Evolutionary conservation across 1,140 invertebrate genomes (phyloP).

Genomic region (Planococcus citri): DNA sequence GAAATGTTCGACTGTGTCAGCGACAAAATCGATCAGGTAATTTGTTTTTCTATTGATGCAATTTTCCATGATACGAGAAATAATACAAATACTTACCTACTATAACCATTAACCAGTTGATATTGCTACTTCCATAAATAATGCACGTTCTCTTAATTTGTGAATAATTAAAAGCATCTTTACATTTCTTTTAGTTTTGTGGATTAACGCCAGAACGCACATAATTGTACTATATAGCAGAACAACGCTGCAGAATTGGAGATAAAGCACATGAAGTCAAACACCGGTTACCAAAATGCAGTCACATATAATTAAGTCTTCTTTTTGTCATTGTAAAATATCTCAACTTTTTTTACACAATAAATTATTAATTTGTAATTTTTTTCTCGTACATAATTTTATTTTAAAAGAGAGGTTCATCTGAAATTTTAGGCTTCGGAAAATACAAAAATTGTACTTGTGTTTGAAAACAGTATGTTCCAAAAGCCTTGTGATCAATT

Average conservation of each 20-base stretch:
- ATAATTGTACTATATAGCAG: not conserved
- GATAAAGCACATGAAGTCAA: not conserved
- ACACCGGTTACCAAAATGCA: not conserved
- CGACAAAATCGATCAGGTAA: slow-evolving; percentile 43
- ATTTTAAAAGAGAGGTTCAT: no score
- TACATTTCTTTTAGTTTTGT: not conserved
- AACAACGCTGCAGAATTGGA: not conserved
- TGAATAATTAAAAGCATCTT: no score
- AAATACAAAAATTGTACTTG: no score
- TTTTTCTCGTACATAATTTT: no score
- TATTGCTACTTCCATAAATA: not conserved
- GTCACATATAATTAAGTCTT: not conserved
- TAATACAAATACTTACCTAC: not conserved
- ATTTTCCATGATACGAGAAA: not conserved
- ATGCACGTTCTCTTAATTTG: not conserved
- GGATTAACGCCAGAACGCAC: slow-evolving; percentile 1
- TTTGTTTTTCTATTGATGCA: slow-evolving; percentile 18
- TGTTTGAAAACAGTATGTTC: no score
- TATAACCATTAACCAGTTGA: not conserved
- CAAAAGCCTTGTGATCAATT: no score
- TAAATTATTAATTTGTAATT: not conserved
- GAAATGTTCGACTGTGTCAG: slow-evolving; percentile 61
- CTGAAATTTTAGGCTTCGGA: no score
- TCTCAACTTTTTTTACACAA: not conserved
- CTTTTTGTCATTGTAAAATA: slow-evolving; percentile 15